Conservation (phyloP, 2,113 vertebrate genomes). For the Percina caprodes region DNA sequence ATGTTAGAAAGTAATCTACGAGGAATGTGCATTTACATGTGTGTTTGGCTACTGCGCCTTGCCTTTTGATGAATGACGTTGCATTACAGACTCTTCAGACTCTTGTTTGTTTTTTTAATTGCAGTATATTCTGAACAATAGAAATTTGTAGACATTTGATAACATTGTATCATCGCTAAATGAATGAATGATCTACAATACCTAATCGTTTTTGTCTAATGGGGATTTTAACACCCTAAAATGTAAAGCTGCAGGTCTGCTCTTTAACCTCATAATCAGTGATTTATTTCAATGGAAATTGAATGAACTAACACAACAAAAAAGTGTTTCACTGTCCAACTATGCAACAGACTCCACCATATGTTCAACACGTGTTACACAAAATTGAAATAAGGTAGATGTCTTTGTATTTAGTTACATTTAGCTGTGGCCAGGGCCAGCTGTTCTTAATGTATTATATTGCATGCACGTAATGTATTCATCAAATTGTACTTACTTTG, state of each 20-base stretch:
- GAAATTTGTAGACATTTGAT: not conserved
- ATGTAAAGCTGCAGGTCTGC: not conserved
- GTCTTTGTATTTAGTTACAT: not conserved
- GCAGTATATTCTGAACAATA: not conserved
- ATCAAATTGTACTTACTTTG: not conserved
- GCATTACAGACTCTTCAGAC: too few relatives aligned
- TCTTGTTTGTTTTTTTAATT: too few relatives aligned
- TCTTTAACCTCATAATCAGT: not conserved
- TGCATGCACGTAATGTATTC: too few relatives aligned
- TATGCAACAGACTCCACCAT: too few relatives aligned
- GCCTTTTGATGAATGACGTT: too few relatives aligned
- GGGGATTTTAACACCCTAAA: not conserved
- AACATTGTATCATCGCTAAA: not conserved
- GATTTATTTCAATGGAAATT: not conserved
- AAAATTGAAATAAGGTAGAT: not conserved
- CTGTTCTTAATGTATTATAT: too few relatives aligned
- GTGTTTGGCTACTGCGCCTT: too few relatives aligned
- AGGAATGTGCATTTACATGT: too few relatives aligned
- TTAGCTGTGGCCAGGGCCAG: not conserved
- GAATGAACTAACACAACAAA: not conserved
- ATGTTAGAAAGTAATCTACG: too few relatives aligned
- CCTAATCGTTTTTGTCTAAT: not conserved
- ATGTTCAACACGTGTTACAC: not conserved
- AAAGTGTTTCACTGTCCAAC: not conserved
- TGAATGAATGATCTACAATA: not conserved